Base-by-base conservation (phyloP, 2,888 invertebrate species). In the Parnassius apollo region DNA sequence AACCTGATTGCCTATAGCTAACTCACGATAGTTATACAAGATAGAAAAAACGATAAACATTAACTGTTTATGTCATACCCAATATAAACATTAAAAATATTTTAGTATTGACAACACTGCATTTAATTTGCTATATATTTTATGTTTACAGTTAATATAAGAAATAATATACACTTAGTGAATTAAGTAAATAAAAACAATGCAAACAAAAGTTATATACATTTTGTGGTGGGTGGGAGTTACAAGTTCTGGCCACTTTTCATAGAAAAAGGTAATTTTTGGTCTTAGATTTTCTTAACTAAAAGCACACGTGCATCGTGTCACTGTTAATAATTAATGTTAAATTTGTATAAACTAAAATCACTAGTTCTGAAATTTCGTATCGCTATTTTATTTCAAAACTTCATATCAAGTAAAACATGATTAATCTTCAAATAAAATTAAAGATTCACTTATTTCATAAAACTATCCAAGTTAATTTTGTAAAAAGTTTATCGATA, bases 221-320 rank as follows among this genome's bases (percentile, higher is more conserved):
- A 87, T 73, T 76, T 78, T 77, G 84, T 88, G 85, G 87, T 88
- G 83, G 87, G 87, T 84, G 85, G 86, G 86, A 85, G 76, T 77
- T 77, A 80, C 74, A 78, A 72, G 68, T 67, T 81, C 87, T 86
- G 87, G 88, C 87, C 88, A 88, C 87, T 86, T 80, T 66, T 71
- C 68, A 63, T 66, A 71, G 69, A 75, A 71, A 71, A 76, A 73
- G 70, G 69, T 70, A 74, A 75, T 76, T 74, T 78, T 82, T 81
- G 80, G 78, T 81, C 74, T 75, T 75, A 79, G 71, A 73, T 71
- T 71, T 69, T 70, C 69, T 70, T 73, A 70, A 70, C 63, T 59
- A 59, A 59, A 49, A 45, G 44, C 49, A 42, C 44, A 58, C 7
- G 44, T 42, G 2, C 9, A 42, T 35, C 12, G 11, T 45, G 44